Base-by-base conservation (phyloP, 1,140 invertebrate species). In the Eciton burchellii region DNA sequence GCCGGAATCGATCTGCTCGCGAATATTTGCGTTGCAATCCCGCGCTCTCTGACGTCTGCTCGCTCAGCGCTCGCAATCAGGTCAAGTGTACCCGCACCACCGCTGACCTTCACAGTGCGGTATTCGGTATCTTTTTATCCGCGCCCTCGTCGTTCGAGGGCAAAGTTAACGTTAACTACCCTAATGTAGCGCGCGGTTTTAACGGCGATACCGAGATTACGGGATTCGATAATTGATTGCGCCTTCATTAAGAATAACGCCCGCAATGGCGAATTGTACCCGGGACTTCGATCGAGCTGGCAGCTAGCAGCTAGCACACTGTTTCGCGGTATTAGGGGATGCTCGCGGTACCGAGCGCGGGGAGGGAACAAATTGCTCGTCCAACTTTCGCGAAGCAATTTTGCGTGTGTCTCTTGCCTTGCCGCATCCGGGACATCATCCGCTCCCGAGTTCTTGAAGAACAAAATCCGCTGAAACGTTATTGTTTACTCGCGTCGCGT, bases 51-150 rank as follows among this genome's bases (percentile, higher is more conserved):
- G 81, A 74, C 81, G 59, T 63, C 57, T 72, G 68, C 4, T 81
- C 70, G 41, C 14, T 81, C 65, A 81, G 70, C 71, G 82, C 65
- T 68, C 56, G 49, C 49, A 87, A 87, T 52, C 86, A 52, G 85
- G 85, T 88, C 85, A 88, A 88, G 86, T 72, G 85, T 84, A 45
- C 85, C 59, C 70, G 82, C 71, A 24, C 54, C 84, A 19, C 60
- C 83, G 72, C 29, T 86, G 85, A 87, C 85, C 85, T 87, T 87
- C 85, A 77, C 65, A 45, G 41, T 24, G 65, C 81, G 62, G 71
- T 65, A 85, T 76, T 68, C 65, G 41, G 65, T 54, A 87, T 83
- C 65, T 62, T 85, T 86, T 83, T 82, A 47, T 11, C 2, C 45
- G 16, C 1, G 21, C n/a, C 21, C 76, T 8, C 35, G 60, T 8